Evolutionary conservation across 1,140 invertebrate species (phyloP).

Genomic region (Stegodyphus mimosarum): DNA sequence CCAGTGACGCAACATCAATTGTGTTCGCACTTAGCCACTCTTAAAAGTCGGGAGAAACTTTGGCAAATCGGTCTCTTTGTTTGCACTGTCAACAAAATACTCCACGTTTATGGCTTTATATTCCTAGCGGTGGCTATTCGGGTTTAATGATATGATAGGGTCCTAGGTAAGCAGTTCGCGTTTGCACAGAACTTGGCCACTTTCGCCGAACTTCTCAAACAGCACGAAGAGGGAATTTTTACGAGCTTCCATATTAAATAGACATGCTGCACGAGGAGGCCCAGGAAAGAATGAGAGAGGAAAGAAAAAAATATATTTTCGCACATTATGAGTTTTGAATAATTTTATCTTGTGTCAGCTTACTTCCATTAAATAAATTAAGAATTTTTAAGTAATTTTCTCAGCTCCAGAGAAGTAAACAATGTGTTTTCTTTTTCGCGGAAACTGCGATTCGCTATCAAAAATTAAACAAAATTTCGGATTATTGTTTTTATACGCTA

Average conservation of each 20-base stretch:
- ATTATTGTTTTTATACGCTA: no score
- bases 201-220: background rate
- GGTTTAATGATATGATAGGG: conserved; percentile 43
- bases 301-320: no score
- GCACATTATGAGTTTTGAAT: no score
- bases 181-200: background rate
- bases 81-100: conserved; percentile 40
- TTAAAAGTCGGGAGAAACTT: conserved; percentile 10
- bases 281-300: no score
- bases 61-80: conserved; percentile 36
- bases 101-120: conserved; percentile 37
- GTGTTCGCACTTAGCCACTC: conserved; percentile 22
- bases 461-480: no score
- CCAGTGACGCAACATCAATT: conserved; percentile 50
- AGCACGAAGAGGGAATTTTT: conserved; percentile 34
- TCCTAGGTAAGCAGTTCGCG: conserved; percentile 8
- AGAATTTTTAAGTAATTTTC: no score
- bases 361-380: no score
- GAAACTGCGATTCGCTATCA: no score
- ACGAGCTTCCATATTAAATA: conserved; percentile 15
- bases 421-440: no score
- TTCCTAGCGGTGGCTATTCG: background rate
- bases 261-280: no score
- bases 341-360: no score
- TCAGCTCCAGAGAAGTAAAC: no score